Conservation (phyloP, 92 coral and sea anemone species). For the Scolanthus callimorphus region DNA sequence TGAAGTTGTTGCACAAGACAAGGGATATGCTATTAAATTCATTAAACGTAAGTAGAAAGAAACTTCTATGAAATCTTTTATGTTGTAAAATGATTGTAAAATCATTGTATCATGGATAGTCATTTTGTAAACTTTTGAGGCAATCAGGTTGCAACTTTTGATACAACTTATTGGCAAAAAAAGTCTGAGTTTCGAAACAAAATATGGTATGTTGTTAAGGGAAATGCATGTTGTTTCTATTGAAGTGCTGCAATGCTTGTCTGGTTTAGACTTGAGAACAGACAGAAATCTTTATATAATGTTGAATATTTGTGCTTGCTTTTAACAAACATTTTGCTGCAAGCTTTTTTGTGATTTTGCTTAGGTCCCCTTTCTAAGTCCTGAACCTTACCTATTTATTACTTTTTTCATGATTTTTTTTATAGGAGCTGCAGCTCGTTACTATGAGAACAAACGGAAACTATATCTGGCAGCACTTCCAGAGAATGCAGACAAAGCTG, state of each 20-base stretch:
- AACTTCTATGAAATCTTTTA: too few relatives aligned
- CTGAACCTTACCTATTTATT: neutral
- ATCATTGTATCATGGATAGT: too few relatives aligned
- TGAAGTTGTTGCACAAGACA: conserved; percentile 21
- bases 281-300: too few relatives aligned
- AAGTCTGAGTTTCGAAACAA: neutral
- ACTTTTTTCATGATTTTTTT: conserved; percentile 3
- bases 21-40: conserved; percentile 24
- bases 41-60: conserved; percentile 30
- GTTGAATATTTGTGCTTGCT: too few relatives aligned
- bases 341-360: neutral
- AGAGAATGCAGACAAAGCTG: conserved; percentile 15
- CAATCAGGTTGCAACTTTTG: too few relatives aligned
- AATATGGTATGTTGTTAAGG: neutral
- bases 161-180: neutral
- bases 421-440: conserved; percentile 13
- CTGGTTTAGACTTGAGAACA: too few relatives aligned
- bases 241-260: too few relatives aligned
- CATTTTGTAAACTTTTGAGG: too few relatives aligned
- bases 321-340: neutral
- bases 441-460: conserved; percentile 13
- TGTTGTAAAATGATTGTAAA: too few relatives aligned
- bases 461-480: conserved; percentile 13
- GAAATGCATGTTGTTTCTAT: too few relatives aligned
- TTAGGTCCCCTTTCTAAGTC: neutral